Percentiles rank a stretch among this genome's conserved stretches.
Conservation (phyloP, 2,113 vertebrate genomes). For the Anarhynchus alexandrinus region DNA sequence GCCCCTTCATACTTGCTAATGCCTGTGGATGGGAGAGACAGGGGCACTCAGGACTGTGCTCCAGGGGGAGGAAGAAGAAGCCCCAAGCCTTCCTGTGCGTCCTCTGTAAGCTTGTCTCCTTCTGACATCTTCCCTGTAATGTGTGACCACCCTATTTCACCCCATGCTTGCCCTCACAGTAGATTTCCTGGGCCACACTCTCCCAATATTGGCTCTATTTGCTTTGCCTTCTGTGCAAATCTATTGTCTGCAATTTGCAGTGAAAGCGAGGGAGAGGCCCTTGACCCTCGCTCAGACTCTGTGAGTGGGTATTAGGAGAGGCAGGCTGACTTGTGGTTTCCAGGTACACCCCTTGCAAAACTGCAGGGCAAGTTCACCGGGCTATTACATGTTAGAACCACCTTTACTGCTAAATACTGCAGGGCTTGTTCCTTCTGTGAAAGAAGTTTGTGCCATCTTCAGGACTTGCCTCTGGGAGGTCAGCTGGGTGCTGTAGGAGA, state of each 20-base stretch:
- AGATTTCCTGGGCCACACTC: not conserved
- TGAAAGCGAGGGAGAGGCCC: not conserved
- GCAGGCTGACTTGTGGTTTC: not conserved
- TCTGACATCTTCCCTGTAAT: not conserved
- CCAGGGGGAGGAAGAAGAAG: not conserved
- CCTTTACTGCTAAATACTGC: not conserved
- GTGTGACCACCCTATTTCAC: not conserved
- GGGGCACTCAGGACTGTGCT: not conserved
- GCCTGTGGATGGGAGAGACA: not conserved
- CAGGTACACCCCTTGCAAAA: rapidly evolving
- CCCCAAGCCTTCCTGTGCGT: not conserved
- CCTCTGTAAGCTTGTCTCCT: not conserved
- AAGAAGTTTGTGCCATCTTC: not conserved
- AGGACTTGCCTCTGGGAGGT: not conserved
- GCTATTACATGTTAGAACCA: not conserved
- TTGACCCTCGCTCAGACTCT: not conserved
- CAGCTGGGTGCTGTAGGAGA: not conserved
- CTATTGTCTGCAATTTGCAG: not conserved
- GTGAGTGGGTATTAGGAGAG: not conserved
- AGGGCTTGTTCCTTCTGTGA: not conserved
- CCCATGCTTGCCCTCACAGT: not conserved
- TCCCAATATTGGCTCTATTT: not conserved
- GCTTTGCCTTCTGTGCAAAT: not conserved
- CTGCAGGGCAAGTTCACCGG: not conserved
- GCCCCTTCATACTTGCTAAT: not conserved